A percentile compares a stretch with the other conserved stretches of the same genome.
These are phyloP conservation scores for Caenorhabditis virilis DNA, from an alignment of 2,888 invertebrate genomes.

Conservation along the genomic window DNA sequence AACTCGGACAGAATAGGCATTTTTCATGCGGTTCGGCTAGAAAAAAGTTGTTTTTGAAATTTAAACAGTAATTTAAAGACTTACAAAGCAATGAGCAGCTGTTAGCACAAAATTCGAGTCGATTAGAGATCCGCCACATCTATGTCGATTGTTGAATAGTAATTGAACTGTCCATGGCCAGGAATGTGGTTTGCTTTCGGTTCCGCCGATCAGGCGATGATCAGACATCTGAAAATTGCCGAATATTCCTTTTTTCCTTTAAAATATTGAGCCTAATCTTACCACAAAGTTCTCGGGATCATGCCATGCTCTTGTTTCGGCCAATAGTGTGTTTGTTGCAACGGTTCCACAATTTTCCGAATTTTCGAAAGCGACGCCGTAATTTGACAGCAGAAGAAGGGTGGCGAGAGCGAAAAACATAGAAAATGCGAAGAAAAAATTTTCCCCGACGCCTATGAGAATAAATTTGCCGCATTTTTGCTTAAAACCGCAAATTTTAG, in stretches of 20 bases:
- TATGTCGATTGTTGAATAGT: conserved; percentile 33
- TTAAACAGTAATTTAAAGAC: conserved; percentile 44
- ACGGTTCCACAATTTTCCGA: not conserved
- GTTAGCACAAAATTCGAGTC: conserved; percentile 59
- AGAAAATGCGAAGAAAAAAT: no score
- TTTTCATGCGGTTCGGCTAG: no score
- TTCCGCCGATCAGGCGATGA: conserved; percentile 59
- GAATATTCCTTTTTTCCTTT: not conserved
- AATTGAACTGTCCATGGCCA: conserved; percentile 65
- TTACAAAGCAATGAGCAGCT: conserved; percentile 64
- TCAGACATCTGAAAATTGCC: conserved; percentile 24
- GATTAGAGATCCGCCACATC: conserved; percentile 63
- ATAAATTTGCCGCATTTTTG: no score
- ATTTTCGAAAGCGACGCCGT: not conserved
- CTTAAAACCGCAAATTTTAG: no score
- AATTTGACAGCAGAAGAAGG: no score
- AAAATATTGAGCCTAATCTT: not conserved
- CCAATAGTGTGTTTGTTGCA: conserved; percentile 6
- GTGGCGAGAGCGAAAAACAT: no score
- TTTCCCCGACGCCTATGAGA: no score
- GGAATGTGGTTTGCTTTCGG: conserved; percentile 50
- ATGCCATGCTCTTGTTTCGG: conserved; percentile 24
- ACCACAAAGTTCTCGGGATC: conserved; percentile 30
- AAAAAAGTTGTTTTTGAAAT: no score
- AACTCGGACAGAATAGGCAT: conserved; percentile 46